Conservation (phyloP, 2,113 vertebrate genomes). For the Austrofundulus limnaeus region DNA sequence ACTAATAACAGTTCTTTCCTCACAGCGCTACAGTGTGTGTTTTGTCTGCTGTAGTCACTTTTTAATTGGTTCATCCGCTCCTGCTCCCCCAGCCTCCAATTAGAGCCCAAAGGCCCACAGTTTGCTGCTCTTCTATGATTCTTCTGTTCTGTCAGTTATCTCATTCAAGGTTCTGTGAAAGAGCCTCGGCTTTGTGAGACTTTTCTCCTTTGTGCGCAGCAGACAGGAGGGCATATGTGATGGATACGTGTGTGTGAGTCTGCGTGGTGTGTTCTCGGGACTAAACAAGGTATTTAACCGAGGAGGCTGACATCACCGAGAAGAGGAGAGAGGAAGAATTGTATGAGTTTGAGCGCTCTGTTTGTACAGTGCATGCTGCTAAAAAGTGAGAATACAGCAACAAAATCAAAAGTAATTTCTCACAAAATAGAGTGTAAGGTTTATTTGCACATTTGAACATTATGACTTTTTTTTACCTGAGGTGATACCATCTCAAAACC, state of each 20-base stretch:
- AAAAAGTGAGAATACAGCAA: not conserved
- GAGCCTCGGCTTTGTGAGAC: slow-evolving; percentile 29
- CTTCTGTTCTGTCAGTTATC: slow-evolving; percentile 46
- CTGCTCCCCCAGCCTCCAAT: slow-evolving; percentile 22
- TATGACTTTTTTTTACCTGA: no score
- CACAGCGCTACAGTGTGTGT: slow-evolving; percentile 17
- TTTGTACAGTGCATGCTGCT: no score
- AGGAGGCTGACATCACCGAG: slow-evolving; percentile 35
- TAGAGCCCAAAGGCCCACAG: slow-evolving; percentile 19
- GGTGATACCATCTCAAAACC: no score
- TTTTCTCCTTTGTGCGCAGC: slow-evolving; percentile 24
- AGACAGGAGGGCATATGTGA: not conserved
- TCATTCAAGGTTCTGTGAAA: slow-evolving; percentile 46
- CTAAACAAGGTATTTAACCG: slow-evolving; percentile 50
- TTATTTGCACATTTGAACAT: no score
- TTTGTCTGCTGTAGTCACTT: slow-evolving; percentile 31
- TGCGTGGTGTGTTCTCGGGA: slow-evolving; percentile 37
- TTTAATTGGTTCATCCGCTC: slow-evolving; percentile 51
- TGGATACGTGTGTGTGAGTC: slow-evolving; percentile 21
- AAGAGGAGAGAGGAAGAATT: slow-evolving; percentile 9
- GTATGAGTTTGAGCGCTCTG: no score
- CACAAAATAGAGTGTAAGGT: not conserved
- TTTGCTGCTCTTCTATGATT: slow-evolving; percentile 54
- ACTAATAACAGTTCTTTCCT: slow-evolving; percentile 16
- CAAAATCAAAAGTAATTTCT: not conserved